A percentile compares a stretch with the other conserved stretches of the same genome.
These are phyloP conservation scores for Meiosimyza decipiens DNA, from an alignment of 2,888 invertebrate species.

Conservation along the genomic window DNA sequence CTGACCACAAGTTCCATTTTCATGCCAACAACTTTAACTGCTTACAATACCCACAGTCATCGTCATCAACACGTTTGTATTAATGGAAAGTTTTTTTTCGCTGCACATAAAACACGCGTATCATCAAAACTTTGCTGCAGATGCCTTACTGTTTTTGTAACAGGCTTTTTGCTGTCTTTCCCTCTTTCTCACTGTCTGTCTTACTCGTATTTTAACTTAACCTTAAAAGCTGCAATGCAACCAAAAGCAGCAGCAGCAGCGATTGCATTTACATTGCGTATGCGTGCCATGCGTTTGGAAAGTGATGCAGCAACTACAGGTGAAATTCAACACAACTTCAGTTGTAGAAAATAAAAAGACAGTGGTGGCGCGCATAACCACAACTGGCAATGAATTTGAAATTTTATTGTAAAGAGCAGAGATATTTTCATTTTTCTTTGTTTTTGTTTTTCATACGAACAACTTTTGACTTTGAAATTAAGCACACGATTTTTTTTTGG, in stretches of 20 bases:
- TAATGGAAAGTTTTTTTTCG: slow-evolving; percentile 23
- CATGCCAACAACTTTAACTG: background rate
- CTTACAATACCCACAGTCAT: background rate
- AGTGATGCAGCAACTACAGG: slow-evolving; percentile 11
- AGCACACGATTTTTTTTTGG: background rate
- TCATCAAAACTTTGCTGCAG: too few species aligned
- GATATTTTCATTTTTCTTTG: slow-evolving; percentile 7
- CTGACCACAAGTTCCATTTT: slow-evolving; percentile 23
- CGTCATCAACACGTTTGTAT: too few species aligned
- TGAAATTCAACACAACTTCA: slow-evolving; percentile 20
- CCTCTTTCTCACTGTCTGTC: too few species aligned
- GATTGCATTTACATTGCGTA: slow-evolving; percentile 4
- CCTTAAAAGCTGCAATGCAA: background rate
- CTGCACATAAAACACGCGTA: slow-evolving; percentile 17
- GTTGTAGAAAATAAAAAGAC: too few species aligned
- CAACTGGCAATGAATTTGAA: slow-evolving; percentile 27
- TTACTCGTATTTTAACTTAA: too few species aligned
- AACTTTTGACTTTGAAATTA: slow-evolving; percentile 5
- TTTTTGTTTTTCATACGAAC: background rate
- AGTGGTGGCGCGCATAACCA: background rate
- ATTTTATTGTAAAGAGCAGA: background rate
- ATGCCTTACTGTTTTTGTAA: background rate
- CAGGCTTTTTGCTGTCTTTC: background rate
- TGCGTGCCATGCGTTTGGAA: slow-evolving; percentile 33
- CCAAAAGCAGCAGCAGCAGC: slow-evolving; percentile 2